Percentiles rank a stretch among this genome's conserved stretches.
Conservation (phyloP, 2,888 invertebrate species). For the Limnephilus marmoratus region DNA sequence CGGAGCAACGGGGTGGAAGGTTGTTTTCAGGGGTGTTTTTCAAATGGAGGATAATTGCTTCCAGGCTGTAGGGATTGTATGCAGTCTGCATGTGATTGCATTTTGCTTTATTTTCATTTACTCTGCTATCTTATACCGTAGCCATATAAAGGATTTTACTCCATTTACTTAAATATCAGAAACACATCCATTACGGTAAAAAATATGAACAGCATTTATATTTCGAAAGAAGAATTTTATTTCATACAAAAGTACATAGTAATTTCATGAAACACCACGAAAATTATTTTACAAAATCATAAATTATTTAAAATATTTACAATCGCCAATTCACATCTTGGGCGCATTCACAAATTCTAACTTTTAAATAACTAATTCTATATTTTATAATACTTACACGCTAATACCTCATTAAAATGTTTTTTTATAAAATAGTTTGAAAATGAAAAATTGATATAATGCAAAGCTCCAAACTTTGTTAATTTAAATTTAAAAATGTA, state of each 20-base stretch:
- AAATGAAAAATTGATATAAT: not conserved
- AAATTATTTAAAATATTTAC: slow-evolving; percentile 26
- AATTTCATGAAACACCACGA: not conserved
- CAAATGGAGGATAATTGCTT: slow-evolving; percentile 27
- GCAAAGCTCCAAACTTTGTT: not conserved
- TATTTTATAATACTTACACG: not conserved
- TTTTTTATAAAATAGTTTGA: not conserved
- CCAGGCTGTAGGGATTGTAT: not conserved
- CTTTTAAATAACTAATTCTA: not conserved
- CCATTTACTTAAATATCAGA: not conserved
- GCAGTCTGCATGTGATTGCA: slow-evolving; percentile 7
- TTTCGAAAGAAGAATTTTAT: slow-evolving; percentile 29
- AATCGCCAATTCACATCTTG: not conserved
- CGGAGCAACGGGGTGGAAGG: slow-evolving; percentile 29
- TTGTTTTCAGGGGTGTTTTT: slow-evolving; percentile 32
- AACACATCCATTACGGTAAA: not conserved
- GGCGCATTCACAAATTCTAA: not conserved
- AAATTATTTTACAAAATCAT: slow-evolving; percentile 38
- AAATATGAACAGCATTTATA: not conserved
- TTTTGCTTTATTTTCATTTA: not conserved
- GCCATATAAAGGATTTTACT: not conserved
- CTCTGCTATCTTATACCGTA: not conserved
- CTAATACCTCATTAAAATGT: not conserved
- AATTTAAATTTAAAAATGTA: not conserved
- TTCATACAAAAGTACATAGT: slow-evolving; percentile 40